phyloP scores from a whole-genome alignment of 2,797 vertebrate species.

The Hephaestus fuliginosus region DNA sequence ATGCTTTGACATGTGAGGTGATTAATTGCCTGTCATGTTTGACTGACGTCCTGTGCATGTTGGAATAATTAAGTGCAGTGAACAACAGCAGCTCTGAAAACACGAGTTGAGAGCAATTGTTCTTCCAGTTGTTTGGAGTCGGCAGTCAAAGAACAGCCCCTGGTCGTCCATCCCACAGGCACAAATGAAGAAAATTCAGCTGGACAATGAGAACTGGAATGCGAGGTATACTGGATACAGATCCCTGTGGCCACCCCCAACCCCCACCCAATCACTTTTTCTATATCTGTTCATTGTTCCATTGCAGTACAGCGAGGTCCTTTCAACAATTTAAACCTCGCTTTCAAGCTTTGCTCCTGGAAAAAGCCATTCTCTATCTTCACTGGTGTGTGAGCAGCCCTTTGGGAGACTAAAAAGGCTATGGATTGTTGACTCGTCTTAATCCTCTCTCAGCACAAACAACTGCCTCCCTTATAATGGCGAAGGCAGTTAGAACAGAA shows the following conservation, averaged over 20 bases:
- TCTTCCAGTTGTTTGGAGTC: conserved; percentile 46
- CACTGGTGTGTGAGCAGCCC: conserved; percentile 69
- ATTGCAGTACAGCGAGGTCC: conserved; percentile 52
- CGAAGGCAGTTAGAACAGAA: conserved; percentile 64
- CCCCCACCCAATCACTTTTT: conserved; percentile 52
- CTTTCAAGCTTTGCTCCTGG: conserved; percentile 62
- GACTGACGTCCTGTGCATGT: conserved; percentile 52
- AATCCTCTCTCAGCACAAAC: conserved; percentile 79
- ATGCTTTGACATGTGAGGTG: conserved; percentile 54
- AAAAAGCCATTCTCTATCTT: conserved; percentile 72
- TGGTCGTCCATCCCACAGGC: conserved; percentile 29
- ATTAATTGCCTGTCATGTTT: conserved; percentile 63
- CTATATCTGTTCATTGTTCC: conserved; percentile 68
- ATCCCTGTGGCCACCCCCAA: conserved; percentile 35
- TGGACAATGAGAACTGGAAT: conserved; percentile 49
- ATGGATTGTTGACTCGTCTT: conserved; percentile 81
- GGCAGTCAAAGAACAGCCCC: conserved; percentile 45
- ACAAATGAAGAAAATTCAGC: conserved; percentile 60
- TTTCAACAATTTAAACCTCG: conserved; percentile 74
- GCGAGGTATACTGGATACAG: conserved; percentile 40
- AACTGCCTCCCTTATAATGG: conserved; percentile 67
- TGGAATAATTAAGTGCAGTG: conserved; percentile 51
- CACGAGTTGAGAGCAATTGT: conserved; percentile 31
- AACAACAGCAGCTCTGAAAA: conserved; percentile 51
- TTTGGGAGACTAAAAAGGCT: conserved; percentile 74